Evolutionary conservation across 2,113 vertebrate genomes (phyloP), one percentile per base, ranked within the genome.

Genomic region (Nettapus auritus): DNA sequence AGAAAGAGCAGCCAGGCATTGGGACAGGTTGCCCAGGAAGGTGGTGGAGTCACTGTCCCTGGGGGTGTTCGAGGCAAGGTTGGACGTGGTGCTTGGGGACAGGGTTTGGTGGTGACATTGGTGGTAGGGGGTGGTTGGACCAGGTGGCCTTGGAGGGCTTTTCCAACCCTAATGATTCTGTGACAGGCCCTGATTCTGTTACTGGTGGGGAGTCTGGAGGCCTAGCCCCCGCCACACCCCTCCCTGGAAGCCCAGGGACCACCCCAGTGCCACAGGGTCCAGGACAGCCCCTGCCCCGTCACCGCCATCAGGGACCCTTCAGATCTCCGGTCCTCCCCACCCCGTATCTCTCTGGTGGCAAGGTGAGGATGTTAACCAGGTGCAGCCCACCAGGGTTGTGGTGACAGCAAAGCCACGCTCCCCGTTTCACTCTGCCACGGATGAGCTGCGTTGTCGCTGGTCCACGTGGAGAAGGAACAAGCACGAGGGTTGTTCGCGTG

Each of bases 401-500:
- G 13, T 7, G 31, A 34, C 20, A 28, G 34, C 20, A 29, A 14
- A 34, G 55, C 42, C 34, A 16, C 17, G 12, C 21, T 19, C 7
- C 40, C 40, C 42, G 23, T 25, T 64, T 42, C 0, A 3, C 1
- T 22, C 34, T 22, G n/a, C 13, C 10, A 44, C 28, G 55, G 34
- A 5, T 59, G 70, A 70, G n/a, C 25, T 19, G 31, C 8, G 36
- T 19, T 36, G 25, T 63, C 26, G 3, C 25, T 8, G 1, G 1
- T 40, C 31, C 6, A 0, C 2, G 13, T 9, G 46, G 13, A 52
- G 19, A 56, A 44, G 57, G 44, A 16, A 70, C 21, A 5, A 50
- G 48, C 38, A 5, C 2, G 3, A 28, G 38, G 36, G 15, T 21
- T 82, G 11, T n/a, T 70, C 3, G 0, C 0, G 3, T 0, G 2